A percentile compares a stretch with the other conserved stretches of the same genome.
These are phyloP conservation scores for Thamnophis sirtalis DNA, from an alignment of 2,113 vertebrate genomes.

Conservation along the genomic window DNA sequence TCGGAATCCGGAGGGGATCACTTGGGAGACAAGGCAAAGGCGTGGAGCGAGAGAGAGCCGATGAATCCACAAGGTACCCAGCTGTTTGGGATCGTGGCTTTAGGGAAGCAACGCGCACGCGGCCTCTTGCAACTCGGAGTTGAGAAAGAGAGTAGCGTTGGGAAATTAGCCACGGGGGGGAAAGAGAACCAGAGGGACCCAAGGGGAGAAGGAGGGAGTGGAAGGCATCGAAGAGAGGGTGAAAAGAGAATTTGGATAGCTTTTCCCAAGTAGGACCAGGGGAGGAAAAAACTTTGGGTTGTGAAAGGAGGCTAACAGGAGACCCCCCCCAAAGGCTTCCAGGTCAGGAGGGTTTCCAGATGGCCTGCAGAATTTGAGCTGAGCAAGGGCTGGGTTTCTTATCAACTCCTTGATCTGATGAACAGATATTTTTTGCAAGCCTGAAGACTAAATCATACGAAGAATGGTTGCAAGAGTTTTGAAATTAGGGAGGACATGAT, in stretches of 20 bases:
- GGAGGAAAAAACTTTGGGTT: not conserved
- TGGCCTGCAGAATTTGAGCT: not conserved
- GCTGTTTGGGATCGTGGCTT: not conserved
- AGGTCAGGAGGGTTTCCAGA: not conserved
- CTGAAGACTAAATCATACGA: not conserved
- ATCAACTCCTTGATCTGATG: not conserved
- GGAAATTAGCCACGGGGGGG: not conserved
- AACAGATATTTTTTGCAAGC: not conserved
- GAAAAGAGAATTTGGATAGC: too few species aligned
- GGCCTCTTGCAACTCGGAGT: not conserved
- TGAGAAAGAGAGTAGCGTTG: not conserved
- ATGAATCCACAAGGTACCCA: conserved; percentile 23
- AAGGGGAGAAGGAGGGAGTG: not conserved
- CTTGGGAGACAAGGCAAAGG: not conserved
- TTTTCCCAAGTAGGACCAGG: not conserved
- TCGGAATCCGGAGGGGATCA: not conserved
- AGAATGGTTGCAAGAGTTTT: not conserved
- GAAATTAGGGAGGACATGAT: not conserved
- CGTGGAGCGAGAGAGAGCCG: not conserved
- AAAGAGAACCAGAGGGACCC: too few species aligned
- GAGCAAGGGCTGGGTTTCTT: not conserved
- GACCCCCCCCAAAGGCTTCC: too few species aligned
- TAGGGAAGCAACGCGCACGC: too few species aligned
- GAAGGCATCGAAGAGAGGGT: not conserved
- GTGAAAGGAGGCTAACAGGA: not conserved